Evolutionary conservation across 2,888 invertebrate genomes (phyloP).

Genomic region (Aphidius colemani): DNA sequence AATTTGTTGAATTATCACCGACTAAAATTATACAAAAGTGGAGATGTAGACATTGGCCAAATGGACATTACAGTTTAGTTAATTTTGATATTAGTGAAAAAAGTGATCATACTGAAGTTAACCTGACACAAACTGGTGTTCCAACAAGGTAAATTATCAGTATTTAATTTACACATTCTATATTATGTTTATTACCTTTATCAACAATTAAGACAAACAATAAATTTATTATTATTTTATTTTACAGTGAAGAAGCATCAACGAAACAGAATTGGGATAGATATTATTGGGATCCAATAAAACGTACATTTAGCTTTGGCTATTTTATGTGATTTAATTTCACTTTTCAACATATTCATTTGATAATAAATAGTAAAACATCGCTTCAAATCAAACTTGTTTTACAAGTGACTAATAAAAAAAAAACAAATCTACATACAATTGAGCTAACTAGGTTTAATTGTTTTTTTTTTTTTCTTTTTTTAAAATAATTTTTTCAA

Average conservation of each 20-base stretch:
- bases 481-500: neutral
- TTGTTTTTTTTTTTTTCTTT: neutral
- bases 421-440: neutral
- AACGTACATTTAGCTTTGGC: slow-evolving; percentile 89
- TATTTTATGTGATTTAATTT: slow-evolving; percentile 63
- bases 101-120: slow-evolving; percentile 85
- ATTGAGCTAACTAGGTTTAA: neutral
- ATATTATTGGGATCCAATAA: slow-evolving; percentile 95
- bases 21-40: slow-evolving; percentile 85
- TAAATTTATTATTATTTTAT: slow-evolving; percentile 9
- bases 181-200: slow-evolving; percentile 1
- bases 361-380: slow-evolving; percentile 48
- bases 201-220: neutral
- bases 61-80: slow-evolving; percentile 87
- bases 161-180: neutral
- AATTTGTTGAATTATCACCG: slow-evolving; percentile 83
- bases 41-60: slow-evolving; percentile 95
- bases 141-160: slow-evolving; percentile 67
- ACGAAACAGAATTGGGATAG: slow-evolving; percentile 89
- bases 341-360: slow-evolving; percentile 43
- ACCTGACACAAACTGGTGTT: slow-evolving; percentile 81
- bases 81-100: slow-evolving; percentile 83
- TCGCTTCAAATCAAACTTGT: slow-evolving; percentile 10
- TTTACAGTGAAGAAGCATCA: slow-evolving; percentile 70
- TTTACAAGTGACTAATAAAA: slow-evolving; percentile 9